These are phyloP conservation scores for Synergus japonicus DNA, from an alignment of 2,888 invertebrate genomes.

Conservation along the genomic window DNA sequence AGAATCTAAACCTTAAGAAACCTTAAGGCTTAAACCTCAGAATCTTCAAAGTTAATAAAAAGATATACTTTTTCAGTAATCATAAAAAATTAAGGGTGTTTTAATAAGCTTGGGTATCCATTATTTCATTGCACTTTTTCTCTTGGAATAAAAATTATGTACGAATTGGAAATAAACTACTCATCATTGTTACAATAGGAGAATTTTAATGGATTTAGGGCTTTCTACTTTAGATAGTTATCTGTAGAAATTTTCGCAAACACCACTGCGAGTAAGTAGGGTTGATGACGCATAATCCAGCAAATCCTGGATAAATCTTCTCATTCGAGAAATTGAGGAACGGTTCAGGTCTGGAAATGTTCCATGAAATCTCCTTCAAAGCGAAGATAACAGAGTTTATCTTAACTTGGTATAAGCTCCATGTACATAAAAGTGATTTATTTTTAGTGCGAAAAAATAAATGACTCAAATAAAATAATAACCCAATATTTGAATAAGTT, in stretches of 20 bases:
- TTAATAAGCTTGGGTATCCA: no score
- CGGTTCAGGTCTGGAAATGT: conserved; percentile 14
- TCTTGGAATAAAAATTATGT: background rate
- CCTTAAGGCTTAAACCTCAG: background rate
- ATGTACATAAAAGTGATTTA: background rate
- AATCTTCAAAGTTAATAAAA: background rate
- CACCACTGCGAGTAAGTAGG: conserved; percentile 4
- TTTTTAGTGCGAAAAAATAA: background rate
- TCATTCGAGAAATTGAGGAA: conserved; percentile 26
- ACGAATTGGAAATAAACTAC: background rate
- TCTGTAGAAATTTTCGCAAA: conserved; percentile 12
- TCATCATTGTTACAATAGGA: background rate
- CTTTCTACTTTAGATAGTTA: background rate
- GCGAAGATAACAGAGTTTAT: conserved; percentile 1
- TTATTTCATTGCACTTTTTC: background rate
- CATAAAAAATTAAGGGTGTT: background rate
- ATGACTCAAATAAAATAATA: background rate
- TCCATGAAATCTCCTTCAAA: conserved; percentile 23
- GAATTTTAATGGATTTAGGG: background rate
- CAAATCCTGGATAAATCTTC: conserved; percentile 37
- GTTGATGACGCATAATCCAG: conserved; percentile 33
- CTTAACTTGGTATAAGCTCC: conserved; percentile 6
- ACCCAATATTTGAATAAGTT: no score
- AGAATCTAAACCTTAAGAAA: no score
- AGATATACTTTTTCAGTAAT: no score